Evolutionary conservation across 1,140 invertebrate species (phyloP), one percentile per base, ranked within the genome.

Genomic region (Drosophila micromelanica): DNA sequence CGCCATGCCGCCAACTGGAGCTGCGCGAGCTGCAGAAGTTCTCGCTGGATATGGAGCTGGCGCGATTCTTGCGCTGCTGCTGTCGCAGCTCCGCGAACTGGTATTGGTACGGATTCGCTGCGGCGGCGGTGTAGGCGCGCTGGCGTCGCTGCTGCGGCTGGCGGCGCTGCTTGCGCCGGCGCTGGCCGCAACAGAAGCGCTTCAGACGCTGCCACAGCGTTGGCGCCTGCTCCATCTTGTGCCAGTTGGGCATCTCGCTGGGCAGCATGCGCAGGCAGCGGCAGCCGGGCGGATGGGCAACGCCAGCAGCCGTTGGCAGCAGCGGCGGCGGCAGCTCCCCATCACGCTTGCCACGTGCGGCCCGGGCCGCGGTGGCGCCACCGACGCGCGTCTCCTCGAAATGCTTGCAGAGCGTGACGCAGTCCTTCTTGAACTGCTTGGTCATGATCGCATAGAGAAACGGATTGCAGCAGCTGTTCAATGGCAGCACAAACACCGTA

Each of bases 341-440:
- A 1, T 76, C 76, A 5, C 84, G 57, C 32, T 82, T 86, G 17
- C 73, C 77, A 1, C 85, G 85, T 32, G 69, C 78, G 2, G 57
- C 77, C 2, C 59, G 73, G 0, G 15, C 43, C n/a, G 37, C 57
- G 96, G 8, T 97, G 93, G 90, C 45, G 64, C 97, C 93, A 0
- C 97, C 97, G 0, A 98, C 97, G 27, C 97, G 93, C 0, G 97
- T 97, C 89, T 98, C 97, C 92, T 98, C 97, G 75, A 98, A 98
- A 7, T 97, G 96, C 90, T 98, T 97, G 92, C 98, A 99, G 49
- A 99, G 96, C 73, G 98, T 95, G 0, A 98, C 97, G 92, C 98
- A 99, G 91, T 99, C 98, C 92, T 98, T 98, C 92, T 99, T 99
- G 91, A 99, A 99, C 89, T 99, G 98, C 91, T 99, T 99, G 0